Percentiles rank a stretch among this genome's conserved stretches.
These are phyloP conservation scores for Helicoverpa zea DNA, from an alignment of 1,140 invertebrate species.

Conservation along the genomic window DNA sequence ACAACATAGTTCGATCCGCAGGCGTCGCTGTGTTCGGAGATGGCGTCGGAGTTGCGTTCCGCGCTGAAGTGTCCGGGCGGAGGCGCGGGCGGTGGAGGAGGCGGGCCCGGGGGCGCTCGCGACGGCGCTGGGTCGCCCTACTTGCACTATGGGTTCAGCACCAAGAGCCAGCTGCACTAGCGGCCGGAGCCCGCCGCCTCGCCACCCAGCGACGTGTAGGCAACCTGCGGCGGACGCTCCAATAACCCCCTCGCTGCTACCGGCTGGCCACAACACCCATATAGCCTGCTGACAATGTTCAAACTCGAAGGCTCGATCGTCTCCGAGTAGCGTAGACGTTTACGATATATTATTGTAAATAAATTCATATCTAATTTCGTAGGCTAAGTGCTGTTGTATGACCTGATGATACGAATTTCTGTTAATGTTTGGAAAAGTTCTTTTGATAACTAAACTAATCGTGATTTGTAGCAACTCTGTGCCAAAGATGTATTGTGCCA, in stretches of 20 bases:
- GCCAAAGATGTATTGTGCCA: constrained; percentile 55
- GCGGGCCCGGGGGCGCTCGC: constrained; percentile 66
- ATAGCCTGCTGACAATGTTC: constrained; percentile 36
- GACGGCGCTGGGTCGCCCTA: constrained; percentile 86
- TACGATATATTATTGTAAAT: constrained; percentile 47
- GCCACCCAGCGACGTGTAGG: constrained; percentile 81
- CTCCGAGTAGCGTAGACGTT: constrained; percentile 44
- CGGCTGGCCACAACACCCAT: background rate
- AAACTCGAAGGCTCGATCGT: constrained; percentile 28
- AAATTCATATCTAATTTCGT: constrained; percentile 47
- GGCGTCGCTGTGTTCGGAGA: constrained; percentile 90
- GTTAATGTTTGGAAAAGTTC: constrained; percentile 7
- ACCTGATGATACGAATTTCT: constrained; percentile 7
- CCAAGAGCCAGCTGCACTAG: constrained; percentile 87
- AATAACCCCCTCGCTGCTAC: constrained; percentile 11
- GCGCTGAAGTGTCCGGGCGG: constrained; percentile 89
- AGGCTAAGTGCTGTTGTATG: constrained; percentile 41
- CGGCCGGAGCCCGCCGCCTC: constrained; percentile 76
- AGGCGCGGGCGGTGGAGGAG: constrained; percentile 84
- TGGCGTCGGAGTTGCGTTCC: constrained; percentile 90
- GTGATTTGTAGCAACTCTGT: constrained; percentile 25
- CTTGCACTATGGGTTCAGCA: constrained; percentile 88
- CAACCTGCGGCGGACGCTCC: constrained; percentile 48
- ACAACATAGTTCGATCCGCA: constrained; percentile 70
- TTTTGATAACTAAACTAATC: constrained; percentile 5